Evolutionary conservation across 2,113 vertebrate species (phyloP).

Genomic region (Muntiacus reevesi): DNA sequence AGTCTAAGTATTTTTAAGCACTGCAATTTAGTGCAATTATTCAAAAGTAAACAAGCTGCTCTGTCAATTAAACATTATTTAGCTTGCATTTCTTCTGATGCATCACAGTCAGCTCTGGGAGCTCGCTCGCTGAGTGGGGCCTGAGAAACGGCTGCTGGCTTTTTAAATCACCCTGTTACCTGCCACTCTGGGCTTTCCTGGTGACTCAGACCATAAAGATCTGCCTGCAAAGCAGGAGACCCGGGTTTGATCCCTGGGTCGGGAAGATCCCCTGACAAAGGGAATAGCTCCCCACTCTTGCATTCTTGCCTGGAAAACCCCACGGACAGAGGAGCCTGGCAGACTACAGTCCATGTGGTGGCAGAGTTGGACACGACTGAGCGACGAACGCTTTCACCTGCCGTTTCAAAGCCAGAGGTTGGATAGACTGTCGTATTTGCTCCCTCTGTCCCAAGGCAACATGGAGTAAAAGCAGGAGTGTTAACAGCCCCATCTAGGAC

Average conservation of each 20-base stretch:
- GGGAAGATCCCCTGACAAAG: not conserved
- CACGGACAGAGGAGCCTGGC: not conserved
- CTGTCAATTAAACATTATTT: conserved; percentile 79
- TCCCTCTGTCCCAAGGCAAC: not conserved
- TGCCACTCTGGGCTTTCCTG: not conserved
- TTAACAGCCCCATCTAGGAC: accelerated
- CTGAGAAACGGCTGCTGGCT: not conserved
- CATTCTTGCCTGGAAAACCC: not conserved
- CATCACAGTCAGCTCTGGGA: not conserved
- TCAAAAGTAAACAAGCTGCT: conserved; percentile 76
- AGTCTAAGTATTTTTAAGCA: conserved; percentile 73
- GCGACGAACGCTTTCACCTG: not conserved
- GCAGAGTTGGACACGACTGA: not conserved
- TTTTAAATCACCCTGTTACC: not conserved
- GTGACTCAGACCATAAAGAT: not conserved
- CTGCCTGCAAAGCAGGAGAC: not conserved
- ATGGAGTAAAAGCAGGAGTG: not conserved
- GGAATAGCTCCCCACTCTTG: not conserved
- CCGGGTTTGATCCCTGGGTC: not conserved
- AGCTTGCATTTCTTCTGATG: conserved; percentile 67
- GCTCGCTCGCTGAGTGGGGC: not conserved
- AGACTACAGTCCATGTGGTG: not conserved
- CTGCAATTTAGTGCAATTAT: conserved; percentile 73
- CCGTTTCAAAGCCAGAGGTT: not conserved
- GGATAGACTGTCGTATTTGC: accelerated